Evolutionary conservation across 2,797 vertebrate genomes (phyloP), one percentile per base, ranked within the genome.

Genomic region (Merluccius polli): DNA sequence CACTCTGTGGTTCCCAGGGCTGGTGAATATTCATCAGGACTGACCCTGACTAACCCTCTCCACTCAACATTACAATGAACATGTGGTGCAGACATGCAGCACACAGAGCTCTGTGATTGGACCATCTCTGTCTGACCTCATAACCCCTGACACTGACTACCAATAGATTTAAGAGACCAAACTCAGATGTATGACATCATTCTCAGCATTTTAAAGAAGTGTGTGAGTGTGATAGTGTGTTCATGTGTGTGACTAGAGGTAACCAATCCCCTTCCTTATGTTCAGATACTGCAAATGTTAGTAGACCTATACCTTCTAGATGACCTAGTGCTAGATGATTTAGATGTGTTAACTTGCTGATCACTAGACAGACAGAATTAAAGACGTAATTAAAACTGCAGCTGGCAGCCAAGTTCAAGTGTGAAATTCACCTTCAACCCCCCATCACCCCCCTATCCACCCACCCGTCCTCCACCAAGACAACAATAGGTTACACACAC

Each of bases 331-430:
- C 59, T 27, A 27, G 24, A 29, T 65, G 59, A 27, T 65, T 1
- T 27, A 65, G 59, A 24, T 65, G 59, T 27, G 24, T 65, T 11
- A 8, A 13, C 59, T 27, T 27, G 59, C 59, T 65, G 59, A 65
- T 24, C 59, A 24, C 59, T 48, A 48, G 41, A 16, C 41, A 27
- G 36, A 32, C 73, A 18, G 15, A 33, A 30, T 63, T n/a, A 30
- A 44, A 27, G 10, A 75, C 63, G 68, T 27, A 27, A 65, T 75
- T 32, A 59, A 30, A 63, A n/a, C 31, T 21, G 31, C 21, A 31
- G 38, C 48, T 73, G 15, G 48, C 30, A 73, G 29, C 44, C 48
- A 44, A 44, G 67, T 52, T 38, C 36, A 41, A 41, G 70, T 75
- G 65, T 27, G 70, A 21, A 71, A 71, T 38, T 32, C 59, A 27